Percentiles rank a stretch among this genome's conserved stretches.
Conservation (phyloP, 2,888 invertebrate genomes). For the Odontothrips loti region DNA sequence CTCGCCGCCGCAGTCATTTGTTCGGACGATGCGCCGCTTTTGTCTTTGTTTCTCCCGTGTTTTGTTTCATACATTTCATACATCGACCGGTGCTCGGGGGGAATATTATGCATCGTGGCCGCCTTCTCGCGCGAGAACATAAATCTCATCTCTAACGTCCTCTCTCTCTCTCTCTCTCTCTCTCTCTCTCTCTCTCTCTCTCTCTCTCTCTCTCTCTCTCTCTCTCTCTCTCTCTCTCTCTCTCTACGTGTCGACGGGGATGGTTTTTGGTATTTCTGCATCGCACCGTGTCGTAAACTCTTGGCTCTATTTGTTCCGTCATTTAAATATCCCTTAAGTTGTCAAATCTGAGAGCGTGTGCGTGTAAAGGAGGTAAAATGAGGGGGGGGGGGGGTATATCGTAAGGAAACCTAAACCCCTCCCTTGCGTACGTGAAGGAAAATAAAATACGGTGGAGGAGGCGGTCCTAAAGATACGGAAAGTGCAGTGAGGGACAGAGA, state of each 20-base stretch:
- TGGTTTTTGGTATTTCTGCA: neutral
- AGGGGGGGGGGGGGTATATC: no score
- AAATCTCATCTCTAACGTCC: no score
- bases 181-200: neutral
- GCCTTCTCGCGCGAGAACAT: no score
- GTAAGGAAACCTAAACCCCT: no score
- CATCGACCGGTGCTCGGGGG: neutral
- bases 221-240: neutral
- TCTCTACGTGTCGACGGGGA: neutral
- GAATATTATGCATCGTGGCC: neutral
- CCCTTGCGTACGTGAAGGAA: no score
- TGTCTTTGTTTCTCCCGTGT: neutral
- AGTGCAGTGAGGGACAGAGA: neutral
- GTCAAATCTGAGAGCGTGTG: neutral
- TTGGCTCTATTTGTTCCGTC: neutral
- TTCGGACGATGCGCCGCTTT: neutral
- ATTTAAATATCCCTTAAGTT: conserved; percentile 1
- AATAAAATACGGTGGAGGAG: neutral
- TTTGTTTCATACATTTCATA: no score
- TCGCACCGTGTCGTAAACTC: no score
- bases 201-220: neutral
- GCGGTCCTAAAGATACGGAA: neutral
- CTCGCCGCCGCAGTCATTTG: neutral
- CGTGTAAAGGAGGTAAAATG: no score
- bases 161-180: neutral